Base-by-base conservation (phyloP, 30 jellyfish, hydroid and myxozoan genomes). In the Nemopilema nomurai region DNA sequence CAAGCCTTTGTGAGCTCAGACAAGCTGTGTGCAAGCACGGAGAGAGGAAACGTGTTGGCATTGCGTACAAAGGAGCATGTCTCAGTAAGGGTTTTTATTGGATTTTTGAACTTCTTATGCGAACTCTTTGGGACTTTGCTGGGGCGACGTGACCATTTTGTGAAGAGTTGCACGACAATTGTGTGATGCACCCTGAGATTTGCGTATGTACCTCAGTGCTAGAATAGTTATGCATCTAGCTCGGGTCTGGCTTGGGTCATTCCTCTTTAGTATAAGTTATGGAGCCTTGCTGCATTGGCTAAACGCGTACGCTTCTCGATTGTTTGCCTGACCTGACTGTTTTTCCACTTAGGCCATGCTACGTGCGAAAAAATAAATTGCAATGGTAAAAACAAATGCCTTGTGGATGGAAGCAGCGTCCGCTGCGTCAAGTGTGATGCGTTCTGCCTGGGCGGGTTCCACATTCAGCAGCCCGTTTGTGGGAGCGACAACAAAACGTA, bases 401-500 rank as follows among this genome's bases (percentile, higher is more conserved):
- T 87, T 16, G 49, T 49, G 29, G 96, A 87, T 28, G 84, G 80
- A 17, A 24, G 23, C 33, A 68, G 52, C 13, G 90, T 79, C 13
- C 87, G 96, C 8, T 87, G 96, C 67, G 96, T 87, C 6, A 87
- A 70, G 62, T 87, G 96, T 83, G 51, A 53, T 0, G 57, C 77
- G 0, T 87, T 33, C 72, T 87, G 96, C 81, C 28, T 87, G 63
- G 96, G 96, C 1, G 90, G 83, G 1, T 70, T 78, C 71, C 64
- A 77, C 33, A n/a, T 52, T 0, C 72, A 49, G 49, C 28, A 51
- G 16, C 74, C 68, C 16, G 77, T 90, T 18, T 90, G 97, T 62
- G 97, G 94, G 19, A 90, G 81, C 41, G 89, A 90, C 74, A 90
- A 90, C 23, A 66, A 27, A 28, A 82, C 88, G 23, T 90, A 82